A percentile compares a stretch with the other conserved stretches of the same genome.
Evolutionary conservation across 2,888 invertebrate species (phyloP).

Genomic region (Choristoneura rosaceana): DNA sequence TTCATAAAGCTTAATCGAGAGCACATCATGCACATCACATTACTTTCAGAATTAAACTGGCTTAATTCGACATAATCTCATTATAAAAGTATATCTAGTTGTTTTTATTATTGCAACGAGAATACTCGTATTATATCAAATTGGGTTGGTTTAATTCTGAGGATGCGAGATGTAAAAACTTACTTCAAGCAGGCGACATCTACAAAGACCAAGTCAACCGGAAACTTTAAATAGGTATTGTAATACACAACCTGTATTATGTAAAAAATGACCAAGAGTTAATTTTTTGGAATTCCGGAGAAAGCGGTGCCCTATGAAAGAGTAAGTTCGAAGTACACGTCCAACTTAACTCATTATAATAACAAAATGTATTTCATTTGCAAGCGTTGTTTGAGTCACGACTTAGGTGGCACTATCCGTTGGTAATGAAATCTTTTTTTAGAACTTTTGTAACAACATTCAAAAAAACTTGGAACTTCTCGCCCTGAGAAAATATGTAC

Average conservation of each 20-base stretch:
- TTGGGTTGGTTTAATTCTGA: too few species aligned
- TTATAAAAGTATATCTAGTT: too few species aligned
- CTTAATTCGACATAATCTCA: too few species aligned
- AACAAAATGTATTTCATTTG: constrained; percentile 34
- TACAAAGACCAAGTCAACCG: not conserved
- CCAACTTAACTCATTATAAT: constrained; percentile 35
- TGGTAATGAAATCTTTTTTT: constrained; percentile 20
- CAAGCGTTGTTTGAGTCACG: constrained; percentile 7
- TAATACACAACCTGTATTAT: not conserved
- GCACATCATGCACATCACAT: too few species aligned
- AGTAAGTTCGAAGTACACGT: constrained; percentile 9
- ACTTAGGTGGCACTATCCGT: constrained; percentile 17
- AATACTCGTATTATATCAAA: too few species aligned
- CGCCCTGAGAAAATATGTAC: constrained; percentile 1
- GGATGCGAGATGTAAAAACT: too few species aligned
- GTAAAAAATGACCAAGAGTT: not conserved
- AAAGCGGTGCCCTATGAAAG: constrained; percentile 14
- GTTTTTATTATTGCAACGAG: too few species aligned
- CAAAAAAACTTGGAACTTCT: constrained; percentile 22
- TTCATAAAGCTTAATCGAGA: too few species aligned
- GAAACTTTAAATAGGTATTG: not conserved
- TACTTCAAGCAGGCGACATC: not conserved
- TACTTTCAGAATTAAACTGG: too few species aligned
- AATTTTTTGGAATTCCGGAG: constrained; percentile 9
- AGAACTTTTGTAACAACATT: constrained; percentile 27